These are phyloP conservation scores for Pygmarrhopalites habei DNA, from an alignment of 1,140 invertebrate species.

Conservation along the genomic window DNA sequence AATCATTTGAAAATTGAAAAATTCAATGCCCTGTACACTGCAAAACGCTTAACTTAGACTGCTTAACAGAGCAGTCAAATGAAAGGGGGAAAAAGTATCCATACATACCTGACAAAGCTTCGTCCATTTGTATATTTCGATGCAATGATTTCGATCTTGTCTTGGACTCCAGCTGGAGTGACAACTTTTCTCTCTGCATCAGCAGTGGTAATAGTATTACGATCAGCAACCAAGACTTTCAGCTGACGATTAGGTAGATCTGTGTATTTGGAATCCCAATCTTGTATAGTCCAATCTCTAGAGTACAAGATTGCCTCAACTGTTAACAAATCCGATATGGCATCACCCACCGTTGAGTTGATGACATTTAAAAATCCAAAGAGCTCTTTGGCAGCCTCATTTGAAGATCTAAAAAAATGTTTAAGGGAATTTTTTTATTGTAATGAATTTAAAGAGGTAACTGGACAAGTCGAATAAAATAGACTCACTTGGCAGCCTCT, in stretches of 20 bases:
- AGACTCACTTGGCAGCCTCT: constrained; percentile 46
- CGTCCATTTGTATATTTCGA: constrained; percentile 62
- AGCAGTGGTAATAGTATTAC: constrained; percentile 71
- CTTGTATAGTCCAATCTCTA: constrained; percentile 64
- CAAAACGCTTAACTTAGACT: too few species aligned
- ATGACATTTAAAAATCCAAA: constrained; percentile 70
- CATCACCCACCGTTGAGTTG: constrained; percentile 95
- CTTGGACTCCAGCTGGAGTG: constrained; percentile 73
- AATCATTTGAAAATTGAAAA: constrained; percentile 26
- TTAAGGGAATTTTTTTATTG: too few species aligned
- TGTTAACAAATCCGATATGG: constrained; percentile 87
- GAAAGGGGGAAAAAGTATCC: too few species aligned
- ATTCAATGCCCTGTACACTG: too few species aligned
- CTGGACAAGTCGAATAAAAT: too few species aligned
- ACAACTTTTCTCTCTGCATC: constrained; percentile 75
- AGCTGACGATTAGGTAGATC: constrained; percentile 83
- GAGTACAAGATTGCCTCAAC: constrained; percentile 83
- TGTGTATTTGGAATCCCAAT: constrained; percentile 71
- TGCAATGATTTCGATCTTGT: constrained; percentile 66
- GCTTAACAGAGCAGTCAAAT: too few species aligned
- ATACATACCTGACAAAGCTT: constrained; percentile 78
- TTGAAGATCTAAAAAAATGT: constrained; percentile 1
- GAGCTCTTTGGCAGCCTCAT: constrained; percentile 54
- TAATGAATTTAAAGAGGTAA: too few species aligned
- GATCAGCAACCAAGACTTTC: constrained; percentile 81